Evolutionary conservation across 2,797 vertebrate species (phyloP), one percentile per base, ranked within the genome.

Genomic region (Ataeniobius toweri): DNA sequence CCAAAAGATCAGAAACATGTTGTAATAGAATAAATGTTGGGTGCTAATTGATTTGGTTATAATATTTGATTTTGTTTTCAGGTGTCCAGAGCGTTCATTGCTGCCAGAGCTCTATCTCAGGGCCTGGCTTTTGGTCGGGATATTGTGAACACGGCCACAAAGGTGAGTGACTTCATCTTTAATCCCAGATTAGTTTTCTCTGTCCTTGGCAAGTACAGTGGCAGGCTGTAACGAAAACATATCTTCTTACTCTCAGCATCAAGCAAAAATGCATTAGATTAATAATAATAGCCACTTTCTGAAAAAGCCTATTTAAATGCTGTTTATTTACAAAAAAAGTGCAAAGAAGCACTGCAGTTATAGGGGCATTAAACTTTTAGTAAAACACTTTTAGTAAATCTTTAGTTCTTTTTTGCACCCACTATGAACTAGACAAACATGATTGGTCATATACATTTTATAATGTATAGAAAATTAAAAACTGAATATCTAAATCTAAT

Each of bases 51-150:
- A 13, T 51, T 51, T 18, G 67, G 46, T 46, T 69, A 7, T 51
- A 71, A 13, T 74, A 28, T 79, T 59, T 73, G 9, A 6, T 79
- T 75, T 71, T 5, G 68, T 53, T 53, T 71, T 51, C 85, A 97
- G 97, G 93, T 97, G 79, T 95, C 95, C 0, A 94, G 96, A 80
- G 96, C 97, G 22, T 93, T 98, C 50, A 95, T 97, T 59, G 97
- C 96, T 14, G 96, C 96, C 28, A 95, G 96, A 76, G 94, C 96
- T 0, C 91, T 98, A 14, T 94, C 96, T 36, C 96, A 97, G 85
- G 96, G 96, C 63, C 89, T 98, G 86, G 96, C 96, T 28, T 94
- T 94, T 0, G 97, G 97, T 73, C 94, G 95, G 79, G 96, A 96
- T 77, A 96, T 97, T 70, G 95, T 96, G 76, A 96, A 90, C 83